phyloP scores from a whole-genome alignment of 2,797 vertebrate species.

The Etheostoma perlongum region DNA sequence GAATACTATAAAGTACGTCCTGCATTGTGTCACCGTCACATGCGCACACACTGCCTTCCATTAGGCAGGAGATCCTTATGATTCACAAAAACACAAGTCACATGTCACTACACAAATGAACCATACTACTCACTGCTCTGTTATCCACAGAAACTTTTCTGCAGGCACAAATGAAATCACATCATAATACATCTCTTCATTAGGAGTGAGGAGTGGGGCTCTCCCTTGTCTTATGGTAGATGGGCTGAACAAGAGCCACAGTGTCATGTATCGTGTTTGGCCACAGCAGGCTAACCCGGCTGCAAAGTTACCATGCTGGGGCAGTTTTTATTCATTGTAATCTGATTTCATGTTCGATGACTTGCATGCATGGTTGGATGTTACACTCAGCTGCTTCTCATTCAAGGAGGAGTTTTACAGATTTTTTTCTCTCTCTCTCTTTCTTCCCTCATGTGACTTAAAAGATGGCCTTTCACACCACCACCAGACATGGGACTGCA shows the following conservation, averaged over 20 bases:
- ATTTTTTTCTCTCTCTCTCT: conserved; percentile 39
- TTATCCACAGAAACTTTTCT: conserved; percentile 73
- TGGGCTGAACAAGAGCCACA: conserved; percentile 75
- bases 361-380: conserved; percentile 72
- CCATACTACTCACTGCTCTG: conserved; percentile 78
- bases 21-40: conserved; percentile 85
- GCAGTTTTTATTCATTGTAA: conserved; percentile 76
- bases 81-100: conserved; percentile 87
- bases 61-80: conserved; percentile 86
- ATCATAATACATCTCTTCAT: conserved; percentile 84
- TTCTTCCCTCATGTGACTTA: conserved; percentile 54
- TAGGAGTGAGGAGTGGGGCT: conserved; percentile 71
- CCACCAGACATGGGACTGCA: conserved; percentile 57
- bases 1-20: conserved; percentile 80
- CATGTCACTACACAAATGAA: conserved; percentile 86
- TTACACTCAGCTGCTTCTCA: conserved; percentile 71
- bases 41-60: conserved; percentile 85
- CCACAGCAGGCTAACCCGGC: conserved; percentile 62
- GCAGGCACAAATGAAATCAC: conserved; percentile 79
- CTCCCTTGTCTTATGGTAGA: conserved; percentile 72
- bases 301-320: conserved; percentile 77
- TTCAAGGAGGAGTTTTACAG: conserved; percentile 69
- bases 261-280: conserved; percentile 73
- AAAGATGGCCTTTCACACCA: conserved; percentile 66
- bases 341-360: conserved; percentile 81